Base-by-base conservation (phyloP, 2,797 vertebrate species). In the Poeciliopsis infans region DNA sequence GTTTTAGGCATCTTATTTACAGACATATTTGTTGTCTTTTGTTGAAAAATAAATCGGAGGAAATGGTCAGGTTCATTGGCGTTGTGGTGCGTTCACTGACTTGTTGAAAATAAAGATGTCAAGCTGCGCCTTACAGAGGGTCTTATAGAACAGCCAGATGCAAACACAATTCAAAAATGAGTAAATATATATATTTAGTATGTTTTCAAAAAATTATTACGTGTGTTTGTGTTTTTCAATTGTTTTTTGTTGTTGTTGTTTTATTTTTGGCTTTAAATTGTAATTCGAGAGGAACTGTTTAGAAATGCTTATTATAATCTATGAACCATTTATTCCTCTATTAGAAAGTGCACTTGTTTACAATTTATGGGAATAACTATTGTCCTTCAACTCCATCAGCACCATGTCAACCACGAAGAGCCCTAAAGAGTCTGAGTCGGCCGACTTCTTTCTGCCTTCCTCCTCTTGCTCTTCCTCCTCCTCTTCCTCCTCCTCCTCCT, bases 331-430 rank as follows among this genome's bases (percentile, higher is more conserved):
- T 41, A 39, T 64, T 64, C 2, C 31, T 13, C 13, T 36, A 12
- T n/a, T n/a, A 41, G 5, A 41, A 25, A n/a, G 66, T 43, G 39
- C 18, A 66, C 18, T 41, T 25, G 23, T 69, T 69, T 69, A 43
- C 11, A 69, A 69, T 70, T 23, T 28, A 25, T 43, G 5, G n/a
- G 10, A 15, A 41, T 11, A 41, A 68, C 39, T 11, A 41, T 68
- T 45, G 28, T 45, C 39, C 25, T 45, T 69, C 39, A n/a, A 25
- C 13, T n/a, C 68, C 68, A 70, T 70, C 23, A 75, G 78, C 36
- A 41, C 33, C 51, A 94, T 94, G 93, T 87, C 88, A 15, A 74
- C 71, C n/a, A 23, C 64, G 11, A 66, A 31, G 11, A 90, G 81
- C 80, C 84, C 76, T 7, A 77, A 59, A 0, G 33, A 46, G 36